Evolutionary conservation across 1,140 invertebrate species (phyloP).

Genomic region (Helicorthomorpha holstii): DNA sequence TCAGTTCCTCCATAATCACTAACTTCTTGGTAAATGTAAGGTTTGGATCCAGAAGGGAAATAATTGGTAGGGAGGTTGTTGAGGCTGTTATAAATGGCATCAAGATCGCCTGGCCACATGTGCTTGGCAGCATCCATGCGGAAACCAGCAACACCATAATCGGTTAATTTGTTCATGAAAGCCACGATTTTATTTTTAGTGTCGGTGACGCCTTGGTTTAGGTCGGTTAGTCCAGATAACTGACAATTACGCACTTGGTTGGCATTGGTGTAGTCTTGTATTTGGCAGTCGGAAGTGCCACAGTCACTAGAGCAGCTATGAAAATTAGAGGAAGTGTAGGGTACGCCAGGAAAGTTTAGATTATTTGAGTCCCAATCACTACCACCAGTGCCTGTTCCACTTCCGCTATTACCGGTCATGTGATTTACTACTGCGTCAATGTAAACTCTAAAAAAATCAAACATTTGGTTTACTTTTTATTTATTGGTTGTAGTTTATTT

Average conservation of each 20-base stretch:
- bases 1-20: slow-evolving; percentile 54
- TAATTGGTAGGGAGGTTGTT: slow-evolving; percentile 39
- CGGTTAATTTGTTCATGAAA: slow-evolving; percentile 50
- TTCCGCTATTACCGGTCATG: slow-evolving; percentile 46
- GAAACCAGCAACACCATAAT: slow-evolving; percentile 64
- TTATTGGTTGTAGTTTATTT: not conserved
- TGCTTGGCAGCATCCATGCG: slow-evolving; percentile 58
- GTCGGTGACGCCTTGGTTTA: slow-evolving; percentile 44
- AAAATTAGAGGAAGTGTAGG: slow-evolving; percentile 26
- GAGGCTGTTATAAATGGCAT: slow-evolving; percentile 37
- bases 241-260: slow-evolving; percentile 45
- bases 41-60: slow-evolving; percentile 36
- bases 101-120: slow-evolving; percentile 60
- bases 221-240: slow-evolving; percentile 48
- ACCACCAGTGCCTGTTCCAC: slow-evolving; percentile 41
- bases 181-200: slow-evolving; percentile 47
- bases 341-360: slow-evolving; percentile 30
- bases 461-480: not conserved
- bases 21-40: slow-evolving; percentile 63
- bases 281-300: slow-evolving; percentile 17
- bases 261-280: slow-evolving; percentile 17
- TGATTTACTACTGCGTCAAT: slow-evolving; percentile 76
- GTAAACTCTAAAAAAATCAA: slow-evolving; percentile 37
- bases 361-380: slow-evolving; percentile 26
- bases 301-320: slow-evolving; percentile 15